Conservation (phyloP, 2,797 vertebrate genomes). For the Pseudochromis fuscus region DNA sequence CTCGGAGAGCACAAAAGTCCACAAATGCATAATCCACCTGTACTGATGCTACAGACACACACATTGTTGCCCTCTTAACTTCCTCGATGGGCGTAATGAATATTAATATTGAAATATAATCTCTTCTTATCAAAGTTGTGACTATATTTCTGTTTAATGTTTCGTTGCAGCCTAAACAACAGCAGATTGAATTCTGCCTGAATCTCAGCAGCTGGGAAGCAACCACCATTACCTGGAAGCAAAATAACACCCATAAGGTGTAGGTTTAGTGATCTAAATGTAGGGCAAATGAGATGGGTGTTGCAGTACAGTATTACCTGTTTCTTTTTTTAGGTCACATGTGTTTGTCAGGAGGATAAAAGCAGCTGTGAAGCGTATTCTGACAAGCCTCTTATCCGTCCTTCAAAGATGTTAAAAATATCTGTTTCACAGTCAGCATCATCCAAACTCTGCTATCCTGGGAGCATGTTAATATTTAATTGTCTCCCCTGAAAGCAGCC, state of each 20-base stretch:
- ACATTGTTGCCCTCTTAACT: no score
- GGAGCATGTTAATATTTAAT: slow-evolving; percentile 50
- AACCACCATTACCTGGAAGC: no score
- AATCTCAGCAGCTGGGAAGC: no score
- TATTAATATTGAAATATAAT: no score
- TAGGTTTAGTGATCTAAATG: slow-evolving; percentile 9
- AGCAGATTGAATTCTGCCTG: no score
- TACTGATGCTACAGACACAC: no score
- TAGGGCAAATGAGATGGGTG: slow-evolving; percentile 3
- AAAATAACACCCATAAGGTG: neutral
- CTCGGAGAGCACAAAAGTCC: no score
- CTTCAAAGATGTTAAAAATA: slow-evolving; percentile 65
- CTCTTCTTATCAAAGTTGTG: no score
- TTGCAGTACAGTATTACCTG: slow-evolving; percentile 10
- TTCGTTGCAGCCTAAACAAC: no score
- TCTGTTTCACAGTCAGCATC: slow-evolving; percentile 29
- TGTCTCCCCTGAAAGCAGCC: slow-evolving; percentile 26
- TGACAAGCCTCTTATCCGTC: slow-evolving; percentile 51
- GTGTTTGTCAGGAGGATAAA: slow-evolving; percentile 47
- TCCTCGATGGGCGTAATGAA: no score
- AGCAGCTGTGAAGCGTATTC: slow-evolving; percentile 28
- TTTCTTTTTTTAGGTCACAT: slow-evolving; percentile 36
- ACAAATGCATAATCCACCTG: no score
- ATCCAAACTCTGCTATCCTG: slow-evolving; percentile 29
- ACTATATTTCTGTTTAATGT: no score